Conservation (phyloP, 1,140 invertebrate species). For the Hestina assimilis region DNA sequence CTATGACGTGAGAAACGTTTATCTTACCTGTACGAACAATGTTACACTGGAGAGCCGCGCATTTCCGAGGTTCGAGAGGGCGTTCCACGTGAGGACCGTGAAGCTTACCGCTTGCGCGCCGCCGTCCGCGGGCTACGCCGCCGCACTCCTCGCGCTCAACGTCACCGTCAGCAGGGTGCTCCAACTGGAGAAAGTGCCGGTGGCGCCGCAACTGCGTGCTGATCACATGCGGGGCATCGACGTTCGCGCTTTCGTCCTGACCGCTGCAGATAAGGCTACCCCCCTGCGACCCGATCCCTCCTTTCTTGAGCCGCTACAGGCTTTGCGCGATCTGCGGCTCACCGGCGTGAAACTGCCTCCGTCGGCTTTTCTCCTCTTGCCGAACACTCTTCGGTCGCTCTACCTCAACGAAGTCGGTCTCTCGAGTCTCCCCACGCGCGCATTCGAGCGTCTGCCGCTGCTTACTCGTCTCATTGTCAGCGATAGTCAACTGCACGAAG, state of each 20-base stretch:
- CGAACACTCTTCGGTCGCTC: slow-evolving; percentile 8
- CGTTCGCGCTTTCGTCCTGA: slow-evolving; percentile 8
- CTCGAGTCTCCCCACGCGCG: slow-evolving; percentile 6
- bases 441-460: slow-evolving; percentile 13
- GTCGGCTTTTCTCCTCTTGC: neutral
- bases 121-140: slow-evolving; percentile 50
- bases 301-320: slow-evolving; percentile 15
- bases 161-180: slow-evolving; percentile 11
- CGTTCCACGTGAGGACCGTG: slow-evolving; percentile 9
- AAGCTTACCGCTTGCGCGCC: slow-evolving; percentile 24
- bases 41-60: slow-evolving; percentile 18
- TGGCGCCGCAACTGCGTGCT: slow-evolving; percentile 3
- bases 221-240: slow-evolving; percentile 7
- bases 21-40: slow-evolving; percentile 20
- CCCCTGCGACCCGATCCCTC: neutral
- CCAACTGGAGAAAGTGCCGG: slow-evolving; percentile 1
- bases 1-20: neutral
- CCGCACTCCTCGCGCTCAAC: slow-evolving; percentile 59
- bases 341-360: slow-evolving; percentile 3
- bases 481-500: slow-evolving; percentile 1
- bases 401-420: slow-evolving; percentile 7
- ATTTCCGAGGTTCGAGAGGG: slow-evolving; percentile 24
- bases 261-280: neutral
- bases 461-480: slow-evolving; percentile 6
- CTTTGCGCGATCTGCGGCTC: slow-evolving; percentile 23